These are phyloP conservation scores for Hybos culiciformis DNA, from an alignment of 2,888 invertebrate genomes.

Conservation along the genomic window DNA sequence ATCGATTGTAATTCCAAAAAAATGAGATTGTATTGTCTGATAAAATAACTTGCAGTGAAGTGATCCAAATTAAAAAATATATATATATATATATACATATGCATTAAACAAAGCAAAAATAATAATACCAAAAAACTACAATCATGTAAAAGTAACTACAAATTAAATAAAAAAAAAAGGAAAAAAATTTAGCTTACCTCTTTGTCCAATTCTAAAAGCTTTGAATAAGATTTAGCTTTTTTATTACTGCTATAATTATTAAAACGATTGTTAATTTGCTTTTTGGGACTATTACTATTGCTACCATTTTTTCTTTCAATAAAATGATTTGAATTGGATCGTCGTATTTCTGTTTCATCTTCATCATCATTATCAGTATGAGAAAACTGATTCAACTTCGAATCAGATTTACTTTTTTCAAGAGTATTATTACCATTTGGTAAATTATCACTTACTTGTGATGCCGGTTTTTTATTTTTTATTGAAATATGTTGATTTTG, in stretches of 20 bases:
- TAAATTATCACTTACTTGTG: conserved; percentile 11
- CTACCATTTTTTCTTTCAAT: conserved; percentile 29
- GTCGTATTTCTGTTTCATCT: conserved; percentile 36
- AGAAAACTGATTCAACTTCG: conserved; percentile 40
- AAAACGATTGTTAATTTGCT: too few species aligned
- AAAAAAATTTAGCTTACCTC: conserved; percentile 32
- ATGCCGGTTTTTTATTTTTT: conserved; percentile 16
- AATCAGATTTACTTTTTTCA: conserved; percentile 55
- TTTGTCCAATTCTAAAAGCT: conserved; percentile 41
- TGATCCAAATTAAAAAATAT: not conserved
- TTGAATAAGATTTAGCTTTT: conserved; percentile 44
- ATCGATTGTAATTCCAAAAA: too few species aligned
- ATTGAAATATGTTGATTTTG: conserved; percentile 18
- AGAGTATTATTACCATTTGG: conserved; percentile 19
- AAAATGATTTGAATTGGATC: conserved; percentile 42
- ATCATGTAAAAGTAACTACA: not conserved
- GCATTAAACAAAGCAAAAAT: too few species aligned
- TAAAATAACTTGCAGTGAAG: conserved; percentile 1
- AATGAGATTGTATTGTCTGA: too few species aligned
- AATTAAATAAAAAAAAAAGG: too few species aligned
- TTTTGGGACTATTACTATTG: conserved; percentile 34
- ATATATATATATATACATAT: not conserved
- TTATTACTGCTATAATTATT: too few species aligned
- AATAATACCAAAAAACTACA: too few species aligned
- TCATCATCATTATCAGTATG: conserved; percentile 23